phyloP scores from a whole-genome alignment of 2,113 vertebrate species.

The Chrysemys picta region DNA sequence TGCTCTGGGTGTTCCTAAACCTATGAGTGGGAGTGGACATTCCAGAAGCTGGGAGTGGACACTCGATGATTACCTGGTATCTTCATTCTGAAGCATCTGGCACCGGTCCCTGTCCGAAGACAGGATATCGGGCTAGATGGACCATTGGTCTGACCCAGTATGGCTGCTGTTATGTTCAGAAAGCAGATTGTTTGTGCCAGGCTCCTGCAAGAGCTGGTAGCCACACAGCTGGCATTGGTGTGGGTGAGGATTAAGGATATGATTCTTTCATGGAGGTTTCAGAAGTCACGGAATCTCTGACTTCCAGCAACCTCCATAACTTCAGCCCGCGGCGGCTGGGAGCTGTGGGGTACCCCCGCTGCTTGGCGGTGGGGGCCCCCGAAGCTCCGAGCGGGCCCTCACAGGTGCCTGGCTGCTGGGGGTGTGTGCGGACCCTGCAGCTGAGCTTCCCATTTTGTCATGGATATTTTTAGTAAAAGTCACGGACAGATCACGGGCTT shows the following conservation, averaged over 20 bases:
- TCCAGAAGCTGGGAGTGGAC: background rate
- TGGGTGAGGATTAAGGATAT: background rate
- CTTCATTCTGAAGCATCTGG: background rate
- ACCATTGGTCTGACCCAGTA: background rate
- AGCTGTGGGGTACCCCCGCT: too few species aligned
- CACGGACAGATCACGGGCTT: too few species aligned
- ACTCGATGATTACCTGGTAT: background rate
- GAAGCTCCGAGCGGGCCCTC: too few species aligned
- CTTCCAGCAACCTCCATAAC: too few species aligned
- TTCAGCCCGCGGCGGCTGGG: too few species aligned
- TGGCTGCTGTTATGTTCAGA: background rate
- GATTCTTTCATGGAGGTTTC: too few species aligned
- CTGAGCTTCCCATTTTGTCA: too few species aligned
- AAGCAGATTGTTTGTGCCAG: background rate
- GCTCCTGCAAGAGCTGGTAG: background rate
- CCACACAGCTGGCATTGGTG: background rate
- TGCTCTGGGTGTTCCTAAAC: background rate
- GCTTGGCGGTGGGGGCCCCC: too few species aligned
- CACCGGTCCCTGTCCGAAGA: background rate
- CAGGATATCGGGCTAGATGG: background rate
- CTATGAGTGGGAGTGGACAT: background rate
- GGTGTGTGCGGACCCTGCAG: too few species aligned
- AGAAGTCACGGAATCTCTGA: too few species aligned
- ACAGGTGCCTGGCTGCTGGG: too few species aligned
- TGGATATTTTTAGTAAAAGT: too few species aligned